phyloP scores from a whole-genome alignment of 1,140 invertebrate species.

The Ostrea denselamellosa region DNA sequence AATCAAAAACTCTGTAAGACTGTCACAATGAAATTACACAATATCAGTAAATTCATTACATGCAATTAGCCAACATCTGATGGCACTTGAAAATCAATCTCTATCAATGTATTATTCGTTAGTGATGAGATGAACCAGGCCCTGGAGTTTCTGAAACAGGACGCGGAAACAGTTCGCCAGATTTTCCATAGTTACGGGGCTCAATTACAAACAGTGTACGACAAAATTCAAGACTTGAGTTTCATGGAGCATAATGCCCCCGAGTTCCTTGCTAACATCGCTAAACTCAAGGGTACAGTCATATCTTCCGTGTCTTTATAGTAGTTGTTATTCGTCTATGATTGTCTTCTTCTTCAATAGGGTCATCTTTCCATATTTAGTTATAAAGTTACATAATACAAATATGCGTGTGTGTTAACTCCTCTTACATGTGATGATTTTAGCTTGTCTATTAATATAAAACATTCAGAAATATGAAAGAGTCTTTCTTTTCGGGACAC shows the following conservation, averaged over 20 bases:
- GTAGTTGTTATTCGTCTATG: too few relatives aligned
- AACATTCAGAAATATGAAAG: too few relatives aligned
- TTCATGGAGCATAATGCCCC: slow-evolving; percentile 21
- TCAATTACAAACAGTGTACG: slow-evolving; percentile 31
- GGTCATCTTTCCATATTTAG: too few relatives aligned
- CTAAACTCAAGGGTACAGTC: slow-evolving; percentile 38
- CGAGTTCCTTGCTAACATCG: slow-evolving; percentile 29
- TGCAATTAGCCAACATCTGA: not conserved
- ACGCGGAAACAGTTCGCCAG: slow-evolving; percentile 25
- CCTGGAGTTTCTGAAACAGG: slow-evolving; percentile 33
- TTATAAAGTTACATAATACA: too few relatives aligned
- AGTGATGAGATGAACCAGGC: slow-evolving; percentile 41
- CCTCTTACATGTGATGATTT: too few relatives aligned
- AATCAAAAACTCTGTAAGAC: not conserved
- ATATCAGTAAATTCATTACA: not conserved
- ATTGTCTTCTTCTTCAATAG: too few relatives aligned
- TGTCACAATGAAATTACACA: not conserved
- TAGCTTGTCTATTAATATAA: too few relatives aligned
- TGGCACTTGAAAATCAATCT: not conserved
- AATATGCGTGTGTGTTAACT: too few relatives aligned
- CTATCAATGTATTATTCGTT: not conserved
- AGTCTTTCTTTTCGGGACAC: too few relatives aligned
- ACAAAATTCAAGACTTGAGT: slow-evolving; percentile 32
- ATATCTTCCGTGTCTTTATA: too few relatives aligned
- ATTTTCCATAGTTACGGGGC: slow-evolving; percentile 39